These are phyloP conservation scores for Mobula birostris DNA, from an alignment of 2,113 vertebrate genomes.

Conservation along the genomic window DNA sequence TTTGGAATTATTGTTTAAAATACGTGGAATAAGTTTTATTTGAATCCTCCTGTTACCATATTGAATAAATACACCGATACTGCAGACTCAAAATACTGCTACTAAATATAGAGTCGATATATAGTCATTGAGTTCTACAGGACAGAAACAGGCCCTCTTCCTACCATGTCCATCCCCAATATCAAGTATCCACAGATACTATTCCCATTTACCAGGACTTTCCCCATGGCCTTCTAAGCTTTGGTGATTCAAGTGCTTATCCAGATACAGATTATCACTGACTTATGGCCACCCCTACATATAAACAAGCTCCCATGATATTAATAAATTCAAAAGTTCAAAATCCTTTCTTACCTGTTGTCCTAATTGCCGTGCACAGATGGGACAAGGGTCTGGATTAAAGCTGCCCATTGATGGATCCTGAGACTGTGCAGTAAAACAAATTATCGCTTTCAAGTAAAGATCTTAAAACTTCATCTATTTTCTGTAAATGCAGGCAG, in stretches of 20 bases:
- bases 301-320: no score
- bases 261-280: no score
- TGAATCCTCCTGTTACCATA: neutral
- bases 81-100: neutral
- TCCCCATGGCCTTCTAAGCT: no score
- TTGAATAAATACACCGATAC: slow-evolving; percentile 27
- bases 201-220: no score
- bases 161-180: no score
- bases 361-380: slow-evolving; percentile 84
- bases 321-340: no score
- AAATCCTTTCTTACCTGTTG: slow-evolving; percentile 67
- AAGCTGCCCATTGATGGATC: slow-evolving; percentile 84
- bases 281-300: no score
- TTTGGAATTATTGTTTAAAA: neutral
- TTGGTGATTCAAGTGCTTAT: no score
- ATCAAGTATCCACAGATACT: no score
- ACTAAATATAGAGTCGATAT: no score
- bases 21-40: neutral
- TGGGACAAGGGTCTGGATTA: slow-evolving; percentile 95
- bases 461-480: neutral
- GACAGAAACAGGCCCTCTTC: no score
- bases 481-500: neutral
- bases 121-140: no score
- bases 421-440: slow-evolving; percentile 69
- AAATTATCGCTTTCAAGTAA: neutral